Percentiles rank a stretch among this genome's conserved stretches.
phyloP scores from a whole-genome alignment of 2,888 invertebrate genomes.

The Sphaerophoria taeniata region DNA sequence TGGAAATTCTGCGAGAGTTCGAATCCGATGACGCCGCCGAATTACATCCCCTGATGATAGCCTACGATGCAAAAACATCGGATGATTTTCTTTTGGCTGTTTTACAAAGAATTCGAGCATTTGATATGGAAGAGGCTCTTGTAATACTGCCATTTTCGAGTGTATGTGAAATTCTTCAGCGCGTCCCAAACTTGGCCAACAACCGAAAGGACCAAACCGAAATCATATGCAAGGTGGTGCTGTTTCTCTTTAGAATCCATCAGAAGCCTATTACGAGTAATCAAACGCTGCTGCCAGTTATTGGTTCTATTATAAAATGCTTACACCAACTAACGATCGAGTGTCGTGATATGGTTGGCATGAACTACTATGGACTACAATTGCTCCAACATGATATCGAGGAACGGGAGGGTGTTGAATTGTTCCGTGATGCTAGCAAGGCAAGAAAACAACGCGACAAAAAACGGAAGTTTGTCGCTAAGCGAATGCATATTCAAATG shows the following conservation, averaged over 20 bases:
- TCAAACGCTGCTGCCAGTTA: constrained; percentile 85
- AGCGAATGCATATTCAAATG: constrained; percentile 77
- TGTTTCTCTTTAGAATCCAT: constrained; percentile 90
- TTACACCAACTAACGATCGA: constrained; percentile 78
- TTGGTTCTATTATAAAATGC: constrained; percentile 77
- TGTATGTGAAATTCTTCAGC: constrained; percentile 90
- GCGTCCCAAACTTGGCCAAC: constrained; percentile 88
- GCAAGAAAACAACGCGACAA: constrained; percentile 86
- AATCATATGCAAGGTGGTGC: constrained; percentile 88
- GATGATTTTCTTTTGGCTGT: constrained; percentile 93
- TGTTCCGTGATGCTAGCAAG: constrained; percentile 90
- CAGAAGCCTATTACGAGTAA: constrained; percentile 91
- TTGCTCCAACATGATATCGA: constrained; percentile 90
- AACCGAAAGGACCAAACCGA: constrained; percentile 89
- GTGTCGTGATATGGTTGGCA: constrained; percentile 91
- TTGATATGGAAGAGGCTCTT: constrained; percentile 95
- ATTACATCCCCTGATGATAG: constrained; percentile 92
- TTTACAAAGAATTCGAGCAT: constrained; percentile 90
- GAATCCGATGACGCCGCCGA: constrained; percentile 83
- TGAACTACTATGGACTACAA: constrained; percentile 92
- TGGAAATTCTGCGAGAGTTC: constrained; percentile 88
- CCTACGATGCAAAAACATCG: constrained; percentile 88
- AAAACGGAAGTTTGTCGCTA: constrained; percentile 78
- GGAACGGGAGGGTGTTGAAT: constrained; percentile 88
- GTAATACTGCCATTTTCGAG: constrained; percentile 92